Conservation (phyloP, 2,888 invertebrate species). For the Tetheella fluctuosa region DNA sequence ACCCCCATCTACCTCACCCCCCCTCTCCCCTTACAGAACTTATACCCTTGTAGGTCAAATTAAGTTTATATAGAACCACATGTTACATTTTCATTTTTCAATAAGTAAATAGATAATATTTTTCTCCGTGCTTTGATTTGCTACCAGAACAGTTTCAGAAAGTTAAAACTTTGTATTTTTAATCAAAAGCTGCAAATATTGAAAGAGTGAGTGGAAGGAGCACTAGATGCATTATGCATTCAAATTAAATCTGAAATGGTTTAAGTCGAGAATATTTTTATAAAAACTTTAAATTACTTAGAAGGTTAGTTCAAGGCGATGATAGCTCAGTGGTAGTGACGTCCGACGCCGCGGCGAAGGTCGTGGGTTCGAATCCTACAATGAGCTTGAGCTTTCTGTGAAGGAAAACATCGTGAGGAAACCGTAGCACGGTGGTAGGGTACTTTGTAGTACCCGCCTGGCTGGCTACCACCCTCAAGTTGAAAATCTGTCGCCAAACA, state of each 20-base stretch:
- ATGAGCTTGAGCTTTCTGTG: no score
- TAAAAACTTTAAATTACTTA: not conserved
- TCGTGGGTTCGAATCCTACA: no score
- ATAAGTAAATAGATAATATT: no score
- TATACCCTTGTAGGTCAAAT: not conserved
- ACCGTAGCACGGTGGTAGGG: no score
- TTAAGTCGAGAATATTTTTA: not conserved
- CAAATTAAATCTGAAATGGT: not conserved
- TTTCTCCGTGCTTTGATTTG: not conserved
- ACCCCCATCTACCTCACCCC: no score
- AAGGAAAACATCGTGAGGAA: no score
- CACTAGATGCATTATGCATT: conserved; percentile 10
- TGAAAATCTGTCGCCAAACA: no score
- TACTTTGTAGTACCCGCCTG: no score
- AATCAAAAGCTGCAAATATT: conserved; percentile 9
- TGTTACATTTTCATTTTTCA: not conserved
- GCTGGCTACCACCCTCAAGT: no score
- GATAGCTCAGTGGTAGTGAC: no score
- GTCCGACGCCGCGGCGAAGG: no score
- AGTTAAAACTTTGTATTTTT: conserved; percentile 3
- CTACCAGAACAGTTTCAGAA: not conserved
- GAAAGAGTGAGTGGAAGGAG: not conserved
- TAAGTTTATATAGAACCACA: not conserved
- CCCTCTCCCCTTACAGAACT: not conserved
- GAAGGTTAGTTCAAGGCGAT: no score